Evolutionary conservation across 2,888 invertebrate genomes (phyloP).

Genomic region (Galeruca laticollis): DNA sequence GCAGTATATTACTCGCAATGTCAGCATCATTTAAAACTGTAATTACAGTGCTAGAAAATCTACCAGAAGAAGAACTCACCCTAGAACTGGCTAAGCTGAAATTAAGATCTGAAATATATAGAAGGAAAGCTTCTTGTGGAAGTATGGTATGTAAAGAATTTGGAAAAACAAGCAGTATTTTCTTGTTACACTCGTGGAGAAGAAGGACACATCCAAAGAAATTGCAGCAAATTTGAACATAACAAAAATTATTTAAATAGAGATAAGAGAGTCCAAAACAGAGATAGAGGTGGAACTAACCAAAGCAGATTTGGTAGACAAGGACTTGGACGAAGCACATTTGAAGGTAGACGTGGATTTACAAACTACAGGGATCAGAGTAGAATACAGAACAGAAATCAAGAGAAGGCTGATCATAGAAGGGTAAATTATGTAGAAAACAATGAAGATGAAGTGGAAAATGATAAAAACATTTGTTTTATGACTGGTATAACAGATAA

Average conservation of each 20-base stretch:
- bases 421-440: too few species aligned
- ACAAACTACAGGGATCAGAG: too few species aligned
- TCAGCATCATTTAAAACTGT: conserved; percentile 45
- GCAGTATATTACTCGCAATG: too few species aligned
- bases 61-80: conserved; percentile 5
- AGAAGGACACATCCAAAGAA: conserved; percentile 27
- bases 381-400: too few species aligned
- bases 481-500: not conserved
- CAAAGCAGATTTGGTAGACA: not conserved
- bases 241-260: too few species aligned
- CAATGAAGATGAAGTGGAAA: not conserved
- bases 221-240: conserved; percentile 9
- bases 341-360: not conserved
- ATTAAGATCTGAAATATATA: too few species aligned
- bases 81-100: too few species aligned
- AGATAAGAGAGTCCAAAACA: not conserved
- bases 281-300: not conserved
- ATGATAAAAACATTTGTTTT: not conserved
- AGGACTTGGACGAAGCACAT: not conserved
- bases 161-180: not conserved
- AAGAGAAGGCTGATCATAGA: too few species aligned
- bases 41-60: conserved; percentile 42
- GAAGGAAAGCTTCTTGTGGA: conserved; percentile 9
- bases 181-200: conserved; percentile 24
- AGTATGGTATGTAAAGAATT: not conserved